A percentile compares a stretch with the other conserved stretches of the same genome.
phyloP scores from a whole-genome alignment of 1,140 invertebrate species.

The Macrosteles quadrilineatus region DNA sequence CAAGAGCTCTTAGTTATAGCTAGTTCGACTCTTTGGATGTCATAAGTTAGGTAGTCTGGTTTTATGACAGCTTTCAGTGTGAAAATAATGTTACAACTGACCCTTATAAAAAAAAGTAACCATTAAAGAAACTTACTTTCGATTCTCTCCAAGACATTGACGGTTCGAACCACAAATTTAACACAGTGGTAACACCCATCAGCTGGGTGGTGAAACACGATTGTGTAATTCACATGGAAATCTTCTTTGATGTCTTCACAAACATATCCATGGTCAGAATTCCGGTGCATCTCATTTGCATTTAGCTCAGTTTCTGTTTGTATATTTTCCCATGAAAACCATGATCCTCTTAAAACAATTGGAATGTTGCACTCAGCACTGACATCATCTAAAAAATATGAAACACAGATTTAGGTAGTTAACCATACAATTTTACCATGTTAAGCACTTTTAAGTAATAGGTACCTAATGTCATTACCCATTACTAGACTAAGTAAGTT shows the following conservation, averaged over 20 bases:
- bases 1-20: too few relatives aligned
- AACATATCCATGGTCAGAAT: constrained; percentile 54
- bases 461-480: too few relatives aligned
- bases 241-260: constrained; percentile 72
- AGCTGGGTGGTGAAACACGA: constrained; percentile 66
- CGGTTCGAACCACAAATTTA: constrained; percentile 78
- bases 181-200: constrained; percentile 81
- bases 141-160: constrained; percentile 88
- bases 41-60: too few relatives aligned
- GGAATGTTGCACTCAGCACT: constrained; percentile 61
- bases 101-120: too few relatives aligned
- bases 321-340: constrained; percentile 91
- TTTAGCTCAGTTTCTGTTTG: constrained; percentile 80
- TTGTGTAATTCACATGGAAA: constrained; percentile 81
- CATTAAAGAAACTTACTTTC: constrained; percentile 71
- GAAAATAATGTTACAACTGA: too few relatives aligned
- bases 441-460: too few relatives aligned
- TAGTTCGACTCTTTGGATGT: too few relatives aligned
- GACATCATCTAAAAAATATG: constrained; percentile 15
- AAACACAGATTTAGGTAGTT: too few relatives aligned
- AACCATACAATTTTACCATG: too few relatives aligned
- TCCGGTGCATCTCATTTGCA: constrained; percentile 68
- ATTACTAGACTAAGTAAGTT: too few relatives aligned
- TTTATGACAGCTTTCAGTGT: too few relatives aligned
- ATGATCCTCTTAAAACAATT: constrained; percentile 74